Base-by-base conservation (phyloP, 1,140 invertebrate genomes). In the Euglossa dilemma region DNA sequence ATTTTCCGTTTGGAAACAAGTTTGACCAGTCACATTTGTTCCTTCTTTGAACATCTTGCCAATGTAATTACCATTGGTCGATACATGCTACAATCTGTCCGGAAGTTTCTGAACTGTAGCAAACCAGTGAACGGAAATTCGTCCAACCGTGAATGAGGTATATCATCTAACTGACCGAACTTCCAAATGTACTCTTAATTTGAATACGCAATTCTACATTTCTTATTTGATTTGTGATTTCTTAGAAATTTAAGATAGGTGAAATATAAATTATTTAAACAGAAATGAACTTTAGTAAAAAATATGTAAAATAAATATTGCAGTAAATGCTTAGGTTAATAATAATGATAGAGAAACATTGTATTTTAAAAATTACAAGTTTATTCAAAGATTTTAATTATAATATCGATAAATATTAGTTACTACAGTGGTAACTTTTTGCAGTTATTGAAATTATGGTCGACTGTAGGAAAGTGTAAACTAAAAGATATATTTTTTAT, bases 11-110 rank as follows among this genome's bases (percentile, higher is more conserved):
- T 78, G 6, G 23, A 66, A 70, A n/a, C 50, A 59, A n/a, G n/a
- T 74, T 59, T 56, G 54, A 25, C n/a, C 50, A 14, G 18, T 47
- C 66, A 12, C 43, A 28, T n/a, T 9, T 25, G 20, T 47, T 64
- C n/a, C 6, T 43, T 23, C 16, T 66, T 52, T 25, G 14, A n/a
- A 63, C 72, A 59, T 64, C 54, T 76, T 43, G 50, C 12, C 64
- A 59, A 83, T 63, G 57, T 47, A 63, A 74, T 87, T 82, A 87
- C 73, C 78, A 69, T 85, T 85, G 23, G 85, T 61, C 71, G 78
- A 76, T 87, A 81, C 8, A 11, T 18, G 18, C 6, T 18, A n/a
- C 45, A 52, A 76, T 72, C 36, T 61, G 28, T 7, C 59, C 16
- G 66, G n/a, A 84, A 73, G 63, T 86, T 75, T 80, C 28, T 16